Conservation (phyloP, 1,140 invertebrate species). For the Lethrus apterus region DNA sequence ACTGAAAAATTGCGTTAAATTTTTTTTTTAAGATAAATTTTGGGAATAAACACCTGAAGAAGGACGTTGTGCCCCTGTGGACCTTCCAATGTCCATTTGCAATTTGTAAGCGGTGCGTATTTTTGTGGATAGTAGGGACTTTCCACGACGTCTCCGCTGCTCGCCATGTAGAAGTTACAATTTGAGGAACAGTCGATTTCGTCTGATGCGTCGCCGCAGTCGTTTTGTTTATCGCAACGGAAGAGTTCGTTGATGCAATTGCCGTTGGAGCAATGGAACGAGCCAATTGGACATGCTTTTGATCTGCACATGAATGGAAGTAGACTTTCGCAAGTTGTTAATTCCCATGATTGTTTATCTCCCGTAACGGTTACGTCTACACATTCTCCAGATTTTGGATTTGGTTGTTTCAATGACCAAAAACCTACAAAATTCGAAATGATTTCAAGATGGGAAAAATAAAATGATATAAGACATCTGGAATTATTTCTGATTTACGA, state of each 20-base stretch:
- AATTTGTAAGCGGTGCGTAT: slow-evolving; percentile 82
- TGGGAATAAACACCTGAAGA: slow-evolving; percentile 52
- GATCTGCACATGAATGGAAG: slow-evolving; percentile 90
- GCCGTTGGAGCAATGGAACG: slow-evolving; percentile 88
- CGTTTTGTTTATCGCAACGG: slow-evolving; percentile 86
- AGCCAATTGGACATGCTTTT: slow-evolving; percentile 85
- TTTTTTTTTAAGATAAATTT: slow-evolving; percentile 1
- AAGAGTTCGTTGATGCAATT: slow-evolving; percentile 84
- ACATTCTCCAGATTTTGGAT: slow-evolving; percentile 79
- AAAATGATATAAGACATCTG: too few relatives aligned
- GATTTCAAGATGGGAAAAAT: too few relatives aligned
- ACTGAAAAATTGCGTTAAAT: slow-evolving; percentile 57
- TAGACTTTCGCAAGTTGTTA: slow-evolving; percentile 87
- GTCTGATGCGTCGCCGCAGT: slow-evolving; percentile 87
- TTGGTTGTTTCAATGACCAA: slow-evolving; percentile 81
- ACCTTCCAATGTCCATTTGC: slow-evolving; percentile 95
- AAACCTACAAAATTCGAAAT: slow-evolving; percentile 68
- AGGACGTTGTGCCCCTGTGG: slow-evolving; percentile 91
- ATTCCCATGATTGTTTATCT: slow-evolving; percentile 78
- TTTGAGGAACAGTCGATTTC: slow-evolving; percentile 82
- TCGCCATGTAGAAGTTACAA: slow-evolving; percentile 89
- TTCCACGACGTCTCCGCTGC: slow-evolving; percentile 90
- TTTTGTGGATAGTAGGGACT: slow-evolving; percentile 91
- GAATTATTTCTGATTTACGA: too few relatives aligned
- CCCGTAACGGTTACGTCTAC: slow-evolving; percentile 72